A percentile compares a stretch with the other conserved stretches of the same genome.
These are phyloP conservation scores for human DNA, from an alignment of 2,113 vertebrate species.

Conservation along the genomic window GRCh38 chr3:83956001-83956500, in stretches of 20 bases:
- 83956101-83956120: background rate
- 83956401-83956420: background rate
- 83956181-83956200: background rate
- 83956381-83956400: conserved; percentile 9
- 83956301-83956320: background rate
- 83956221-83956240: background rate
- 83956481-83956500: conserved; percentile 35
- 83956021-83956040: conserved; percentile 65
- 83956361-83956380: background rate
- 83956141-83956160: background rate
- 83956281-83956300: background rate
- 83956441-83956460: conserved; percentile 31
- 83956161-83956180: background rate
- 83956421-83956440: background rate
- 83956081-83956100: background rate
- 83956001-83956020: conserved; percentile 70
- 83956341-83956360: background rate
- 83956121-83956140: background rate
- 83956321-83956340: background rate
- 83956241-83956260: background rate
- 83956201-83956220: background rate
- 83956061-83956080: background rate
- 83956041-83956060: background rate
- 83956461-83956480: conserved; percentile 6
- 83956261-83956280: background rate